Evolutionary conservation across 2,888 invertebrate genomes (phyloP).

Genomic region (Sceliomorpha sp.): DNA sequence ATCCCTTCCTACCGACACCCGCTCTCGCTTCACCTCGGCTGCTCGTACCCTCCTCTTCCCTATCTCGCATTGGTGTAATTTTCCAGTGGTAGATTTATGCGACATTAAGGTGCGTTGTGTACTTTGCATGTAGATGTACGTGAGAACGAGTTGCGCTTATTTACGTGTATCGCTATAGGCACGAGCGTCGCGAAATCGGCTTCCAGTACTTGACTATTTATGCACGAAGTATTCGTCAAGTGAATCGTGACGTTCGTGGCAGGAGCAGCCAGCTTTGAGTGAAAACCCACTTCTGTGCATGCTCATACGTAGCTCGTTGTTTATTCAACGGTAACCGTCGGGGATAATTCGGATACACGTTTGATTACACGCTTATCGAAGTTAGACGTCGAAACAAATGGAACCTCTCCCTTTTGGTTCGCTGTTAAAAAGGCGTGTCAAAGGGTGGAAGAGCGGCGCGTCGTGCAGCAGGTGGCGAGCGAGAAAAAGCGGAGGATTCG

Average conservation of each 20-base stretch:
- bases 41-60: constrained; percentile 51
- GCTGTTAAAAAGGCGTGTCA: constrained; percentile 32
- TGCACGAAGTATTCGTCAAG: constrained; percentile 9
- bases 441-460: constrained; percentile 34
- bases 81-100: constrained; percentile 78
- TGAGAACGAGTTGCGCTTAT: constrained; percentile 42
- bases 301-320: too few relatives aligned
- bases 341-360: constrained; percentile 94
- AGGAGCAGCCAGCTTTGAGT: not conserved
- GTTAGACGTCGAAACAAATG: too few relatives aligned
- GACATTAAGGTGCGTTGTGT: constrained; percentile 75
- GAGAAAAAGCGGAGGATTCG: constrained; percentile 31
- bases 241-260: not conserved
- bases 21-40: constrained; percentile 38
- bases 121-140: constrained; percentile 46
- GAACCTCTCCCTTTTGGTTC: constrained; percentile 12
- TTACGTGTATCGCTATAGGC: constrained; percentile 30
- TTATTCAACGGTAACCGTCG: constrained; percentile 81
- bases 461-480: constrained; percentile 46
- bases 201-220: constrained; percentile 5
- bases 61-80: constrained; percentile 75
- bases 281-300: too few relatives aligned
- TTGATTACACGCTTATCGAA: constrained; percentile 94
- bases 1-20: constrained; percentile 36
- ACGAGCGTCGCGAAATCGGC: constrained; percentile 28